A percentile compares a stretch with the other conserved stretches of the same genome.
Conservation (phyloP, 2,888 invertebrate species). For the Dascillus cervinus region DNA sequence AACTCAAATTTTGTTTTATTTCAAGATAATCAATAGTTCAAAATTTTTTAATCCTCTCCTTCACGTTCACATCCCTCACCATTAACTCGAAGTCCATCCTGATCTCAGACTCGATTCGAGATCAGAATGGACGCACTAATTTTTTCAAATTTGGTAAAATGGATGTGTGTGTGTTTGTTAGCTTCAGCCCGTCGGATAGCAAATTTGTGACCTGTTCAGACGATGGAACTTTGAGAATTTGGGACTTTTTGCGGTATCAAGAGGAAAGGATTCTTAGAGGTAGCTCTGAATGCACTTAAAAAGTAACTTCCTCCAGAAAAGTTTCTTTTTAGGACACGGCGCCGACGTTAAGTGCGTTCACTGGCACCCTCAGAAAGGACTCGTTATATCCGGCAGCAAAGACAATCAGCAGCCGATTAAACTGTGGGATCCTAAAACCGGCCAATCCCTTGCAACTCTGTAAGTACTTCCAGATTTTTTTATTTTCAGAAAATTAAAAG, state of each 20-base stretch:
- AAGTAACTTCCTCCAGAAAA: too few relatives aligned
- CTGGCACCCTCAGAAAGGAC: slow-evolving; percentile 98
- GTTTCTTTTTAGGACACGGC: slow-evolving; percentile 67
- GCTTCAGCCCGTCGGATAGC: slow-evolving; percentile 98
- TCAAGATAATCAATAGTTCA: too few relatives aligned
- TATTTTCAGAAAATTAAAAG: too few relatives aligned
- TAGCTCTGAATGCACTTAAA: too few relatives aligned
- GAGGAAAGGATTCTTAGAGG: slow-evolving; percentile 91
- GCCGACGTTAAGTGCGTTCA: slow-evolving; percentile 99
- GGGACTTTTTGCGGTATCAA: slow-evolving; percentile 96
- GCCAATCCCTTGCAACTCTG: slow-evolving; percentile 89
- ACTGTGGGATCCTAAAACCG: slow-evolving; percentile 97
- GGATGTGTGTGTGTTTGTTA: slow-evolving; percentile 42
- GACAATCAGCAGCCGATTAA: slow-evolving; percentile 99
- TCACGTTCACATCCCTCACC: too few relatives aligned
- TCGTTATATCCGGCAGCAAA: slow-evolving; percentile 97
- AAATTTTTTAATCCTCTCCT: too few relatives aligned
- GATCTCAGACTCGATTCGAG: too few relatives aligned
- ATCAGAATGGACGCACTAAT: too few relatives aligned
- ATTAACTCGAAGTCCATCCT: too few relatives aligned
- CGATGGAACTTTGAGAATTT: slow-evolving; percentile 96
- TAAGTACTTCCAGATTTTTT: too few relatives aligned
- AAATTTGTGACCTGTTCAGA: slow-evolving; percentile 99
- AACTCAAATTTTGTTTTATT: too few relatives aligned
- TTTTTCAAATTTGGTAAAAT: too few relatives aligned